Evolutionary conservation across 37 sponge, comb jelly and placozoan species (phyloP).

Genomic region (Mnemiopsis leidyi): DNA sequence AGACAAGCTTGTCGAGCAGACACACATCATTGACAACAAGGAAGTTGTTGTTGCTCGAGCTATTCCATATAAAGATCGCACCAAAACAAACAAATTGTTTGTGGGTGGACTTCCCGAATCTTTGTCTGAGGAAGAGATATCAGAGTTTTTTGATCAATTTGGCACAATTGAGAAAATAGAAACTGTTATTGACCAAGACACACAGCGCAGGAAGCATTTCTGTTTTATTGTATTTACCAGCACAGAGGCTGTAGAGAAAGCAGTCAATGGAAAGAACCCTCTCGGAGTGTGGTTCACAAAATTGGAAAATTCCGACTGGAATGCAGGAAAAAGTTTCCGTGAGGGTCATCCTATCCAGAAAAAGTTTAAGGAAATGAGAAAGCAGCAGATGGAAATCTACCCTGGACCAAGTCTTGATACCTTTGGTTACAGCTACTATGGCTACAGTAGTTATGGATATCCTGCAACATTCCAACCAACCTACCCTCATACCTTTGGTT

Average conservation of each 20-base stretch:
- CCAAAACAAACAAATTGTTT: slow-evolving; percentile 60
- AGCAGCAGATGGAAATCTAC: slow-evolving; percentile 63
- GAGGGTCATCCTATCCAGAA: slow-evolving; percentile 63
- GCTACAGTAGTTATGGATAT: slow-evolving; percentile 53
- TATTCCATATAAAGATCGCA: slow-evolving; percentile 61
- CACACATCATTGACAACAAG: slow-evolving; percentile 41
- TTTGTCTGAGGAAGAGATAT: slow-evolving; percentile 51
- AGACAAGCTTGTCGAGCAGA: slow-evolving; percentile 35
- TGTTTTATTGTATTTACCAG: slow-evolving; percentile 59
- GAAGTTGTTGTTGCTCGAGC: slow-evolving; percentile 64
- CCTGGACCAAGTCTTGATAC: slow-evolving; percentile 61
- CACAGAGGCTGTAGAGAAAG: slow-evolving; percentile 58
- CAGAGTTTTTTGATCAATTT: slow-evolving; percentile 63
- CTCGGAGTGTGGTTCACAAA: not conserved
- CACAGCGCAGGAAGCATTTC: slow-evolving; percentile 54
- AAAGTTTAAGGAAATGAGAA: slow-evolving; percentile 63
- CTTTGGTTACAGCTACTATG: slow-evolving; percentile 65
- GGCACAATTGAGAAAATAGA: slow-evolving; percentile 59
- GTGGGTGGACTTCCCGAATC: slow-evolving; percentile 52
- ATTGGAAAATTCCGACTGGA: not conserved
- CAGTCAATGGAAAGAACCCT: slow-evolving; percentile 63
- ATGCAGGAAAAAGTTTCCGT: slow-evolving; percentile 24
- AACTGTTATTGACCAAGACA: slow-evolving; percentile 63
- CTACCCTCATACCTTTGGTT: slow-evolving; percentile 45
- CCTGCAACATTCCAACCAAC: slow-evolving; percentile 51